A percentile compares a stretch with the other conserved stretches of the same genome.
phyloP scores from a whole-genome alignment of 2,797 vertebrate species.

The Glyptemys insculpta region DNA sequence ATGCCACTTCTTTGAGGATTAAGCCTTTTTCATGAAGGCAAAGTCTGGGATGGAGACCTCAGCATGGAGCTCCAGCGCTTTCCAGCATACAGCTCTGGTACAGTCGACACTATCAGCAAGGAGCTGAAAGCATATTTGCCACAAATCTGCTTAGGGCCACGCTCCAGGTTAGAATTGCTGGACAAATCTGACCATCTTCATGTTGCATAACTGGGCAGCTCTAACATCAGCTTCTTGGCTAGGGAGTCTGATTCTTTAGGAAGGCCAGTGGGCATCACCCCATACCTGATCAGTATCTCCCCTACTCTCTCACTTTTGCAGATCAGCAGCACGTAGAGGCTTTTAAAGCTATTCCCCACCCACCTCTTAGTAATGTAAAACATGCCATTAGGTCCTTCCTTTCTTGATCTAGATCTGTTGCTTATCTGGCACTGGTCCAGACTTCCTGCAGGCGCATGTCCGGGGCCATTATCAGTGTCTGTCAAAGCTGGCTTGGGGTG shows the following conservation, averaged over 20 bases:
- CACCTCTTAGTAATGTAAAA: background rate
- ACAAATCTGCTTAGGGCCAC: background rate
- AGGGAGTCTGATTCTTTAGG: constrained; percentile 10
- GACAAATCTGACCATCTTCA: background rate
- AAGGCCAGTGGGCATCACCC: constrained; percentile 35
- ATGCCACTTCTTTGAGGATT: background rate
- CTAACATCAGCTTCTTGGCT: constrained; percentile 11
- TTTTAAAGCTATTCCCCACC: background rate
- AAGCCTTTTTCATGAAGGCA: fast-evolving
- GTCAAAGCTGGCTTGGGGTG: background rate
- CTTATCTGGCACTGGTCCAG: background rate
- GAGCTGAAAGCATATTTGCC: background rate
- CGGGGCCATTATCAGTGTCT: fast-evolving
- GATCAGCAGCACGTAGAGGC: background rate
- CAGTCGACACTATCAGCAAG: fast-evolving
- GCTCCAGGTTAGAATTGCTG: background rate
- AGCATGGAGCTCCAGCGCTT: background rate
- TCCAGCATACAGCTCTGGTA: background rate
- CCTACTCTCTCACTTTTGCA: background rate
- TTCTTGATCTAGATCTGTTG: background rate
- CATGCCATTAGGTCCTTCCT: background rate
- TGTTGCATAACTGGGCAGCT: background rate
- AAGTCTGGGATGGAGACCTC: background rate
- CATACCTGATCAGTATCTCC: background rate
- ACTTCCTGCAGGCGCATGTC: background rate